These are phyloP conservation scores for Kryptolebias ocellatus DNA, from an alignment of 2,797 vertebrate species.

Conservation along the genomic window DNA sequence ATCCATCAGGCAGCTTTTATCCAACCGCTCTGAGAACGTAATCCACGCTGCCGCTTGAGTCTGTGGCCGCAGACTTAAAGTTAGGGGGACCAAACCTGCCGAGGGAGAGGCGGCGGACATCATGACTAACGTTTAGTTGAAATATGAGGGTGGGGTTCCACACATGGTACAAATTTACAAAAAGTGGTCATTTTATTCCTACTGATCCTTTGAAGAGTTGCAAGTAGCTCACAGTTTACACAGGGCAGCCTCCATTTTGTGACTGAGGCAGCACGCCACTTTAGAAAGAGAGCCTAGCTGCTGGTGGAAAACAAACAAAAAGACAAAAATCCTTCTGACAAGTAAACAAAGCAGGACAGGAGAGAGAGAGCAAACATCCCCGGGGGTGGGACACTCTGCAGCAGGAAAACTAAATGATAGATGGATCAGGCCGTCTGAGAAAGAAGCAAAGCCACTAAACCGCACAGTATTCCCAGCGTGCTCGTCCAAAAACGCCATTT, in stretches of 20 bases:
- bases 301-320: slow-evolving; percentile 6
- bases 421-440: slow-evolving; percentile 20
- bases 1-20: too few relatives aligned
- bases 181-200: not conserved
- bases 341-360: slow-evolving; percentile 38
- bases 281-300: not conserved
- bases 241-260: slow-evolving; percentile 59
- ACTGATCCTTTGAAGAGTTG: not conserved
- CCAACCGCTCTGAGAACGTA: too few relatives aligned
- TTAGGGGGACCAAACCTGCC: too few relatives aligned
- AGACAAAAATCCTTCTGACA: slow-evolving; percentile 24
- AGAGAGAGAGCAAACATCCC: slow-evolving; percentile 11
- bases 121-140: too few relatives aligned
- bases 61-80: too few relatives aligned
- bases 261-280: not conserved
- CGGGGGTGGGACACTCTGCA: slow-evolving; percentile 16
- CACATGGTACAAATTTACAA: not conserved
- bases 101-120: too few relatives aligned
- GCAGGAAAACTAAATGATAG: slow-evolving; percentile 24
- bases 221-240: not conserved
- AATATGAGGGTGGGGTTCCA: too few relatives aligned
- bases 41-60: too few relatives aligned
- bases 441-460: slow-evolving; percentile 37
- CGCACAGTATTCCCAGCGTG: slow-evolving; percentile 13
- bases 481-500: slow-evolving; percentile 32